Evolutionary conservation across 2,797 vertebrate genomes (phyloP).

Genomic region (Siniperca undulata): DNA sequence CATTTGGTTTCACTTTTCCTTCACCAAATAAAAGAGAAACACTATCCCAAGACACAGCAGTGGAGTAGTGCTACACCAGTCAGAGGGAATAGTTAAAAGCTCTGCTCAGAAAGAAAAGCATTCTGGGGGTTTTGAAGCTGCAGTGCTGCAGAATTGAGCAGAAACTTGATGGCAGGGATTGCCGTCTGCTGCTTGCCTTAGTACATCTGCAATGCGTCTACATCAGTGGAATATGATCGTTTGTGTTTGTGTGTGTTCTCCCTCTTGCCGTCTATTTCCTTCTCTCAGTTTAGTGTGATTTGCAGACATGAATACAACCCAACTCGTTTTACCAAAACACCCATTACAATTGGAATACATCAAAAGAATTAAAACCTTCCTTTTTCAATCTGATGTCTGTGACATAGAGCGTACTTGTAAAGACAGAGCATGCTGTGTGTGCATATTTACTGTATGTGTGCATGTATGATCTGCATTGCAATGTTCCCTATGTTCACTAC

Average conservation of each 20-base stretch:
- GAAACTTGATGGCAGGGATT: slow-evolving; percentile 40
- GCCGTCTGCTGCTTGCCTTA: slow-evolving; percentile 40
- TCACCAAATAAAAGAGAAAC: slow-evolving; percentile 31
- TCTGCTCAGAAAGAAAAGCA: slow-evolving; percentile 13
- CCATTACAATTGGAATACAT: slow-evolving; percentile 10
- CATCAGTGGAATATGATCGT: slow-evolving; percentile 10
- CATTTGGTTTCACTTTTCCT: slow-evolving; percentile 35
- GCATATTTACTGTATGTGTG: slow-evolving; percentile 1
- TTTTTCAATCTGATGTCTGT: background rate
- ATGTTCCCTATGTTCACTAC: slow-evolving; percentile 17
- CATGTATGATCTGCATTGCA: slow-evolving; percentile 23
- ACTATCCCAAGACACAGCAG: slow-evolving; percentile 45
- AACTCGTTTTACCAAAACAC: slow-evolving; percentile 11
- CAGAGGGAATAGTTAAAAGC: slow-evolving; percentile 54
- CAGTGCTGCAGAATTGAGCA: slow-evolving; percentile 47
- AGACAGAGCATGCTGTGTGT: background rate
- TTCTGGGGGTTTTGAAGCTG: slow-evolving; percentile 34
- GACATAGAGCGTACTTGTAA: background rate
- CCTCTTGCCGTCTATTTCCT: background rate
- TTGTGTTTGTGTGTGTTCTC: slow-evolving; percentile 21
- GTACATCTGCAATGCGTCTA: slow-evolving; percentile 56
- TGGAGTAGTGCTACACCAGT: slow-evolving; percentile 49
- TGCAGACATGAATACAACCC: slow-evolving; percentile 9
- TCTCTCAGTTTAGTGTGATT: slow-evolving; percentile 21
- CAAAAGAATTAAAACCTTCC: background rate